Conservation (phyloP, 37 sponge, comb jelly and placozoan species). For the Ephydatia muelleri region DNA sequence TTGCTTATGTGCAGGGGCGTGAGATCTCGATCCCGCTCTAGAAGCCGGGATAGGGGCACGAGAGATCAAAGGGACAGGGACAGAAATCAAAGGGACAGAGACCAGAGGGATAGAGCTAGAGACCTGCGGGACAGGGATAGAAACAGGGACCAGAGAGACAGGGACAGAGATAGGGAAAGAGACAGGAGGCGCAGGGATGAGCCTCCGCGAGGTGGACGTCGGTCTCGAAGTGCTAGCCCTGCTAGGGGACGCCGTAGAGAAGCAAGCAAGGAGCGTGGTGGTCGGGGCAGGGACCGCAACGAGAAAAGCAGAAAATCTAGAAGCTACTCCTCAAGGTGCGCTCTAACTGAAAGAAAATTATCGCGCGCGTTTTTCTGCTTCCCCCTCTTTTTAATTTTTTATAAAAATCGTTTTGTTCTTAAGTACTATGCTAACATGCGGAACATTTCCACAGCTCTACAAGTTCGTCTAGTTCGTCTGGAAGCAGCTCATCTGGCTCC, state of each 20-base stretch:
- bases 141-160: conserved; percentile 12
- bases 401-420: neutral
- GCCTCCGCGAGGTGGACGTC: neutral
- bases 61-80: conserved; percentile 21
- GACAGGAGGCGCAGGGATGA: neutral
- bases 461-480: conserved; percentile 53
- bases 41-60: conserved; percentile 40
- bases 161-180: conserved; percentile 20
- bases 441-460: conserved; percentile 15
- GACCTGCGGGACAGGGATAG: conserved; percentile 13
- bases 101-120: conserved; percentile 30
- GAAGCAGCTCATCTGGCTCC: conserved; percentile 21
- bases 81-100: neutral
- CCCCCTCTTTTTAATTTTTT: neutral
- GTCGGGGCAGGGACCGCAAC: neutral
- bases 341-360: conserved; percentile 17
- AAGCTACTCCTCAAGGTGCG: conserved; percentile 8
- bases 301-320: conserved; percentile 2
- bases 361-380: no score
- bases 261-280: neutral
- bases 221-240: neutral
- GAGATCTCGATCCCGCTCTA: conserved; percentile 26
- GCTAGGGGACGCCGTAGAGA: neutral
- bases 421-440: neutral
- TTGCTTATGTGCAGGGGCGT: conserved; percentile 34